Percentiles rank a stretch among this genome's conserved stretches.
phyloP scores from a whole-genome alignment of 2,113 vertebrate species.

The Hiodon tergisus region DNA sequence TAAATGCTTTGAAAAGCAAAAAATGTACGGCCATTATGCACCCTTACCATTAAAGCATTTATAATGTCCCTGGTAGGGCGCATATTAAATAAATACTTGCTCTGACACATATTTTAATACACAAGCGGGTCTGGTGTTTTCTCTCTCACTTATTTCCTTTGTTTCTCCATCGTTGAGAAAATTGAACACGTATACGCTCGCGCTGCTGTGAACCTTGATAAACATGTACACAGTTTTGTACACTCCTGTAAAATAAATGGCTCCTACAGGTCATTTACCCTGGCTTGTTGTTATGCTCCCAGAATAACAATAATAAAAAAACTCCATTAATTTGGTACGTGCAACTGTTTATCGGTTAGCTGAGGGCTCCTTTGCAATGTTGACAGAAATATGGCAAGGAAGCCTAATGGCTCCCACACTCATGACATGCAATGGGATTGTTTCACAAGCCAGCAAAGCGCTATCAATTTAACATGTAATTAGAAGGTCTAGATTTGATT shows the following conservation, averaged over 20 bases:
- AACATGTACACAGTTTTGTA: slow-evolving; percentile 1
- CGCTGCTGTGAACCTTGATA: background rate
- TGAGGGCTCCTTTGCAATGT: background rate
- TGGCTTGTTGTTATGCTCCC: background rate
- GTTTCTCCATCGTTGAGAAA: too few relatives aligned
- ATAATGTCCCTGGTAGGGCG: background rate
- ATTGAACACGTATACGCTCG: too few relatives aligned
- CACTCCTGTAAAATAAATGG: background rate
- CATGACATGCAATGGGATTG: background rate
- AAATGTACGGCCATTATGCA: too few relatives aligned
- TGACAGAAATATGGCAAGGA: too few relatives aligned
- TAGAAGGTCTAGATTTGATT: slow-evolving; percentile 8
- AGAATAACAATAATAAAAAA: background rate
- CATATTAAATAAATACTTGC: too few relatives aligned
- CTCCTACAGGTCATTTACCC: background rate
- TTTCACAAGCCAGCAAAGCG: background rate
- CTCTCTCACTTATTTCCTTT: too few relatives aligned
- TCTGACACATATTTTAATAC: too few relatives aligned
- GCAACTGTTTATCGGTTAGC: background rate
- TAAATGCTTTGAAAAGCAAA: too few relatives aligned
- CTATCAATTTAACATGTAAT: background rate
- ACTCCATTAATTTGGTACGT: background rate
- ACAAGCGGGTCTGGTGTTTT: too few relatives aligned
- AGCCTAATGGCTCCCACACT: background rate
- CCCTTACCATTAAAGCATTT: too few relatives aligned